A percentile compares a stretch with the other conserved stretches of the same genome.
phyloP scores from a whole-genome alignment of 2,797 vertebrate species.

The Loriculus beryllinus region DNA sequence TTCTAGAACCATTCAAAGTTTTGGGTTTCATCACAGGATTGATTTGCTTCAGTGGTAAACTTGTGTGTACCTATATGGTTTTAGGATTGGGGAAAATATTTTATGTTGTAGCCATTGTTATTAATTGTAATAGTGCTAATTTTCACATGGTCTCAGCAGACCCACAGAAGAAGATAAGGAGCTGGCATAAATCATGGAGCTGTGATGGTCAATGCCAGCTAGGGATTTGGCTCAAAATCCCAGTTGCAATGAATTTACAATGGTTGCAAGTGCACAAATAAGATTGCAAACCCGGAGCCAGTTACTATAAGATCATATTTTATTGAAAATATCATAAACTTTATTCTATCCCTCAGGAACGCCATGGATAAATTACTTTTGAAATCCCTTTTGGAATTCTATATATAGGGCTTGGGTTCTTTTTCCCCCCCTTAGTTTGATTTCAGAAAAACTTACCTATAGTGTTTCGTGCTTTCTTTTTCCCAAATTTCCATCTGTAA shows the following conservation, averaged over 20 bases:
- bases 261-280: slow-evolving; percentile 53
- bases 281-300: slow-evolving; percentile 42
- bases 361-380: slow-evolving; percentile 65
- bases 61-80: background rate
- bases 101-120: background rate
- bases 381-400: slow-evolving; percentile 58
- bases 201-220: background rate
- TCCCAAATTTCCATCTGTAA: slow-evolving; percentile 13
- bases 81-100: background rate
- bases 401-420: background rate
- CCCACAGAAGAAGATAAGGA: background rate
- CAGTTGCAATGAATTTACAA: slow-evolving; percentile 38
- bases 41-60: background rate
- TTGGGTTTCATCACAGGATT: background rate
- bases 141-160: background rate
- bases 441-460: slow-evolving; percentile 43
- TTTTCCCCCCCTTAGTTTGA: background rate
- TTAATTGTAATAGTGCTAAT: background rate
- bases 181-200: background rate
- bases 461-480: slow-evolving; percentile 21
- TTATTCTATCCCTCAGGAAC: slow-evolving; percentile 61
- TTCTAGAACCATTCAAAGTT: background rate
- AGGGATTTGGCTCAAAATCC: slow-evolving; percentile 13
- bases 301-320: slow-evolving; percentile 60
- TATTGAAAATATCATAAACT: slow-evolving; percentile 68